These are phyloP conservation scores for Lomographa bimaculata DNA, from an alignment of 2,888 invertebrate genomes.

Conservation along the genomic window DNA sequence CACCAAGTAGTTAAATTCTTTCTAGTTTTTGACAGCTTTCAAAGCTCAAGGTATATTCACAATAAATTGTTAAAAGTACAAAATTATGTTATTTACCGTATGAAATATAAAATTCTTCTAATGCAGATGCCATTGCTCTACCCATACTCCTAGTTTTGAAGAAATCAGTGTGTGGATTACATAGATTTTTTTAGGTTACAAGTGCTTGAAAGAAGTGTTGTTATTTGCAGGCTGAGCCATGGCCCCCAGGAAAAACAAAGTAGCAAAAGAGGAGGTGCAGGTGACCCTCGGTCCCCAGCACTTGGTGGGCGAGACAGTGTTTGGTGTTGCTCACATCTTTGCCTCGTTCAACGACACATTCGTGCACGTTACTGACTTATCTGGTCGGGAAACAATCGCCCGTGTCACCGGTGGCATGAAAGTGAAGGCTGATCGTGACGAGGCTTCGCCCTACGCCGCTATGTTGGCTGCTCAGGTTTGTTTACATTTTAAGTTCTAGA, in stretches of 20 bases:
- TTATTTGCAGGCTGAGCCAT: constrained; percentile 85
- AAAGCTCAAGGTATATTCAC: constrained; percentile 70
- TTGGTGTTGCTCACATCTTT: constrained; percentile 99
- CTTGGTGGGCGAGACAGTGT: constrained; percentile 98
- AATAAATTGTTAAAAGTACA: constrained; percentile 51
- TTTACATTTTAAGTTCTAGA: constrained; percentile 35
- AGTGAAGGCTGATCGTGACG: constrained; percentile 99
- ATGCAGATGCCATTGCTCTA: constrained; percentile 26
- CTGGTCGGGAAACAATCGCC: constrained; percentile 97
- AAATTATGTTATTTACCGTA: constrained; percentile 31
- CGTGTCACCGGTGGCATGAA: constrained; percentile 99
- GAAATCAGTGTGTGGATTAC: constrained; percentile 53
- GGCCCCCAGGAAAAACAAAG: constrained; percentile 99
- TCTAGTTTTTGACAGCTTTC: constrained; percentile 79
- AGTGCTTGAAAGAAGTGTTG: constrained; percentile 68
- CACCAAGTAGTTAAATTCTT: constrained; percentile 44
- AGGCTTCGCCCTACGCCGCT: constrained; percentile 99
- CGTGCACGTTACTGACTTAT: constrained; percentile 99
- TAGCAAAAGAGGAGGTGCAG: constrained; percentile 98
- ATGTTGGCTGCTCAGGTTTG: constrained; percentile 99
- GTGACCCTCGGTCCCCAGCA: constrained; percentile 98
- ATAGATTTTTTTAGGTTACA: constrained; percentile 70
- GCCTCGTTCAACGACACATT: constrained; percentile 99
- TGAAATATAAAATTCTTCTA: constrained; percentile 52
- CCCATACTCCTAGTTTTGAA: constrained; percentile 26